Evolutionary conservation across 64 coral and sea anemone species (phyloP), one percentile per base, ranked within the genome.

Genomic region (Stylophora pistillata): DNA sequence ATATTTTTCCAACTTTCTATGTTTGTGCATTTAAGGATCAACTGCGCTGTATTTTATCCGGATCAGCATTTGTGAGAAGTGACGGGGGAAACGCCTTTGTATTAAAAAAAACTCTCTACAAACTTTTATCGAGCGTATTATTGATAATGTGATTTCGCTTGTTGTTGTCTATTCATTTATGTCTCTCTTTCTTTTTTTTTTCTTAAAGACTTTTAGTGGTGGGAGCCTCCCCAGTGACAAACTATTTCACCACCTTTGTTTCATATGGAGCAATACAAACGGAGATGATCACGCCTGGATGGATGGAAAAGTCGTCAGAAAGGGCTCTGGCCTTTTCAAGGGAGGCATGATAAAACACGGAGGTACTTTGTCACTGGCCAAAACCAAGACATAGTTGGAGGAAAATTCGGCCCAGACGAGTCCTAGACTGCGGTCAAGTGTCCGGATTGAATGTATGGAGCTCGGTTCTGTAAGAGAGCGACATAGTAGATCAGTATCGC

Each of bases 311-410:
- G 3, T 21, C 1, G 61, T 64, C 5, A 18, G 61, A 5, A 64
- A 23, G 1, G 61, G 61, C 23, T 21, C 61, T 9, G 61, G 61
- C 61, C 18, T 64, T 6, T 7, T 21, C 7, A 23, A 21, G 61
- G 61, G 61, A 17, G 61, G 17, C 61, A 64, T 21, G 20, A 64
- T 90, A 9, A 77, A 77, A 23, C 54, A 68, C 29, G 88, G 77
- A 56, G 88, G 88, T 25, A 79, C 72, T 55, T 27, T 71, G 73
- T 90, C 15, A 13, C 82, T 63, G 88, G 88, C 58, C 88, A 90
- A 26, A 77, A 90, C 23, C 88, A 90, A 27, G 88, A 81, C 71
- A 55, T 72, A 27, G 61, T 90, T 71, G 88, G 77, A 90, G 88
- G 88, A 10, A 77, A 61, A 18, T 90, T 82, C 65, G 81, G 72